A percentile compares a stretch with the other conserved stretches of the same genome.
Conservation (phyloP, 2,888 invertebrate genomes). For the Aethes cnicana region DNA sequence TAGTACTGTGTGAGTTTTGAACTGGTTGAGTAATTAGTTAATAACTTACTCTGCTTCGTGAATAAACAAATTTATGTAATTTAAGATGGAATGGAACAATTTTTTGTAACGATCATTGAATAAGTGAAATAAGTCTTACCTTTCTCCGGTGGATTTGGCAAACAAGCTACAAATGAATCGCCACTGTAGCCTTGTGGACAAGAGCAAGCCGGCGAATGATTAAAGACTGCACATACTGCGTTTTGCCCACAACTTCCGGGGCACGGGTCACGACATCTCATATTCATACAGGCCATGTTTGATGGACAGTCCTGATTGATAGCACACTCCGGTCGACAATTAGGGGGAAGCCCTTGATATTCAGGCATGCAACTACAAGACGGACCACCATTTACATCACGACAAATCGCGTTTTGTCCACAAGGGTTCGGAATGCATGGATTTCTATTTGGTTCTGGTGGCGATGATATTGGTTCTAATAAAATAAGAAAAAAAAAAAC, state of each 20-base stretch:
- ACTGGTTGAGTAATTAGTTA: too few species aligned
- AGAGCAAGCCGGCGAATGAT: slow-evolving; percentile 86
- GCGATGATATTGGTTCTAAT: slow-evolving; percentile 52
- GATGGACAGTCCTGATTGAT: slow-evolving; percentile 88
- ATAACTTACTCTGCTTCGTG: too few species aligned
- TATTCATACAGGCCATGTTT: slow-evolving; percentile 87
- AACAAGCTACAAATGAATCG: slow-evolving; percentile 88
- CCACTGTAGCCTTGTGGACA: slow-evolving; percentile 88
- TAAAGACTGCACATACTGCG: slow-evolving; percentile 85
- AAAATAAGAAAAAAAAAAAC: slow-evolving; percentile 28
- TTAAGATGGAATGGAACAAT: slow-evolving; percentile 6
- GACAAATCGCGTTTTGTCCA: slow-evolving; percentile 85
- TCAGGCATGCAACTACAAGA: slow-evolving; percentile 85
- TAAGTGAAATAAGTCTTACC: slow-evolving; percentile 47
- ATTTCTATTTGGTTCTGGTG: slow-evolving; percentile 70
- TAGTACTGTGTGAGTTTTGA: too few species aligned
- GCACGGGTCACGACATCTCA: slow-evolving; percentile 88
- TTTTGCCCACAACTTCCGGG: slow-evolving; percentile 87
- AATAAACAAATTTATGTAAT: too few species aligned
- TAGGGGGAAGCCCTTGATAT: slow-evolving; percentile 87
- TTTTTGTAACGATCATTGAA: slow-evolving; percentile 32
- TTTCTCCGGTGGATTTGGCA: slow-evolving; percentile 68
- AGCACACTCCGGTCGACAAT: slow-evolving; percentile 88
- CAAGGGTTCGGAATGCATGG: slow-evolving; percentile 88
- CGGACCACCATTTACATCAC: slow-evolving; percentile 81